Percentiles rank a stretch among this genome's conserved stretches.
Evolutionary conservation across 2,113 vertebrate genomes (phyloP).

Genomic region (Aegotheles bennettii): DNA sequence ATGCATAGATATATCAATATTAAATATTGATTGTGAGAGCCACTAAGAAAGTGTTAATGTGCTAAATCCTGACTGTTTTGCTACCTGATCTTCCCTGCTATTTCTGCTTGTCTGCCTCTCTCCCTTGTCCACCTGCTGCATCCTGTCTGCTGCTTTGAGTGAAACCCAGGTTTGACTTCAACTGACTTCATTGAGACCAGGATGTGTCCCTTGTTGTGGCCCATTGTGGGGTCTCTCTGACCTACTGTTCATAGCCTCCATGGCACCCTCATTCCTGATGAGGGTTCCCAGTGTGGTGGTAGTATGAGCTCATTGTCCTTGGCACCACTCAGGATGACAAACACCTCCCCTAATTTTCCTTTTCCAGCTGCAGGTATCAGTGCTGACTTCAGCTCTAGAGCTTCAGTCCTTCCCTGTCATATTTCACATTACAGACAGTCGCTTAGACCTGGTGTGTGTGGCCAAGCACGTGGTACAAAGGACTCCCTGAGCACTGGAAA

Average conservation of each 20-base stretch:
- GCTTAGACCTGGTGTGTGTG: background rate
- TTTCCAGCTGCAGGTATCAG: background rate
- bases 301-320: background rate
- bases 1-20: background rate
- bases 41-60: background rate
- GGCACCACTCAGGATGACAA: background rate
- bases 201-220: background rate
- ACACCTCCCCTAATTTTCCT: background rate
- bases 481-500: background rate
- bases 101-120: accelerated
- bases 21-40: background rate
- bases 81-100: background rate
- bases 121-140: background rate
- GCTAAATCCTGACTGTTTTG: background rate
- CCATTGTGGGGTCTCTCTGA: background rate
- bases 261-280: background rate
- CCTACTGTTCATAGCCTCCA: background rate
- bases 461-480: background rate
- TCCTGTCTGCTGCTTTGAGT: background rate
- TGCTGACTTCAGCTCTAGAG: background rate
- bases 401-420: background rate
- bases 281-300: background rate
- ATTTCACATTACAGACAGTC: background rate
- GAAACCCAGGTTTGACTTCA: background rate
- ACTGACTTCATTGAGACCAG: background rate